Percentiles rank a stretch among this genome's conserved stretches.
These are phyloP conservation scores for Holcopasites calliopsidis DNA, from an alignment of 1,140 invertebrate species.

Conservation along the genomic window DNA sequence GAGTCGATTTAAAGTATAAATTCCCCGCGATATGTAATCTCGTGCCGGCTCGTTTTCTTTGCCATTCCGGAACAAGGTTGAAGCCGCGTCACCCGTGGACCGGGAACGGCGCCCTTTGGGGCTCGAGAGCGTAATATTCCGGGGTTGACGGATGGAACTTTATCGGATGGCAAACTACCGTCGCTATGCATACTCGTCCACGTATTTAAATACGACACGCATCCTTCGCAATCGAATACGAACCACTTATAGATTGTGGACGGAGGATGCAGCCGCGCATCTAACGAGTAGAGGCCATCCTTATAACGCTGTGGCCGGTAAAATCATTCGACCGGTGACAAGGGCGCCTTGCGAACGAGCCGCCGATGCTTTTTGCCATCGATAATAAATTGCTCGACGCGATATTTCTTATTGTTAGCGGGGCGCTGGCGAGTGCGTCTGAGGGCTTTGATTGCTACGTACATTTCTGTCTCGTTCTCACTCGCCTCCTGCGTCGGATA, in stretches of 20 bases:
- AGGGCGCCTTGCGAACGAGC: conserved; percentile 60
- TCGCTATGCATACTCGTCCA: not conserved
- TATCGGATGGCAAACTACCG: conserved; percentile 30
- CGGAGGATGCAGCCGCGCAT: not conserved
- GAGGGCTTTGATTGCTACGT: conserved; percentile 75
- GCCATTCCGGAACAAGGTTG: conserved; percentile 46
- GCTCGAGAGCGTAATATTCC: conserved; percentile 44
- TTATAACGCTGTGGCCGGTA: conserved; percentile 63
- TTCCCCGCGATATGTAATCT: conserved; percentile 73
- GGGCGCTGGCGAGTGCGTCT: conserved; percentile 73
- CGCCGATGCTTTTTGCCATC: conserved; percentile 72
- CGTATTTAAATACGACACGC: conserved; percentile 17
- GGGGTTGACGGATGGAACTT: conserved; percentile 42
- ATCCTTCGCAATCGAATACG: not conserved
- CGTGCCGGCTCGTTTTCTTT: conserved; percentile 52
- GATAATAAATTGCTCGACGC: conserved; percentile 78
- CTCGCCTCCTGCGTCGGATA: too few species aligned
- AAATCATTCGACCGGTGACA: conserved; percentile 62
- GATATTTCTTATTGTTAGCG: conserved; percentile 77
- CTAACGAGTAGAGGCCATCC: conserved; percentile 76
- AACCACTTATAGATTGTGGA: conserved; percentile 23
- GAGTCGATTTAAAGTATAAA: conserved; percentile 78
- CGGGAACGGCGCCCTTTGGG: conserved; percentile 15
- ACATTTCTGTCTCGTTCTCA: conserved; percentile 39
- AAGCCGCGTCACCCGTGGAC: conserved; percentile 17